Base-by-base conservation (phyloP, 2,797 vertebrate species). In the Lindbergichthys nudifrons region DNA sequence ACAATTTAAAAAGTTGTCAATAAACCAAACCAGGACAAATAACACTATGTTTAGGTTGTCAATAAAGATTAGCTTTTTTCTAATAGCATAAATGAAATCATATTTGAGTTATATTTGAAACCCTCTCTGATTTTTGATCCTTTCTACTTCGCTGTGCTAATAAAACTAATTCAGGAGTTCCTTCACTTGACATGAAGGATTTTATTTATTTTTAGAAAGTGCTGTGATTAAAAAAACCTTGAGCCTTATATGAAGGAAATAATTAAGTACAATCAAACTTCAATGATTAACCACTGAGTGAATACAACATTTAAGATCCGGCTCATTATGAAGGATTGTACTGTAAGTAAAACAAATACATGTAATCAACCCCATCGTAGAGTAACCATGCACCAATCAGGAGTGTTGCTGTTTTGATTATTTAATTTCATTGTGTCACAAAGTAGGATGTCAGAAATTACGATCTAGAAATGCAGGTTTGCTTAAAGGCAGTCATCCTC, bases 241-340 rank as follows among this genome's bases (percentile, higher is more conserved):
- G 18, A 10, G 30, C 1, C 8, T 43, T 11, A 43, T 45, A 23
- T 1, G 8, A 67, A 60, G 13, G 46, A 46, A 26, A 12, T 1
- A 5, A 46, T 3, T 26, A 48, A 67, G 26, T 52, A 10, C 10
- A 47, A 48, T 65, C 1, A 51, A 1, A 41, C 9, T 32, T 63
- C 6, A 61, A 63, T n/a, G 67, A 63, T 66, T 1, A 64, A 70
- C 67, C 32, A 16, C 9, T 36, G 32, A 73, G 30, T 68, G 32
- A 66, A 65, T 71, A 12, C 30, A 3, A 10, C 23, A 1, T 47
- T 64, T 66, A 15, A 70, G 32, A 60, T 65, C 32, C 3, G 10
- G 13, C 54, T 54, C 26, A 39, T 23, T 39, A 52, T 41, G 19
- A 41, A 15, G 50, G 11, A 65, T 63, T 52, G 46, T 7, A 48